Evolutionary conservation across 2,797 vertebrate species (phyloP).

Genomic region (Pogonophryne albipinna): DNA sequence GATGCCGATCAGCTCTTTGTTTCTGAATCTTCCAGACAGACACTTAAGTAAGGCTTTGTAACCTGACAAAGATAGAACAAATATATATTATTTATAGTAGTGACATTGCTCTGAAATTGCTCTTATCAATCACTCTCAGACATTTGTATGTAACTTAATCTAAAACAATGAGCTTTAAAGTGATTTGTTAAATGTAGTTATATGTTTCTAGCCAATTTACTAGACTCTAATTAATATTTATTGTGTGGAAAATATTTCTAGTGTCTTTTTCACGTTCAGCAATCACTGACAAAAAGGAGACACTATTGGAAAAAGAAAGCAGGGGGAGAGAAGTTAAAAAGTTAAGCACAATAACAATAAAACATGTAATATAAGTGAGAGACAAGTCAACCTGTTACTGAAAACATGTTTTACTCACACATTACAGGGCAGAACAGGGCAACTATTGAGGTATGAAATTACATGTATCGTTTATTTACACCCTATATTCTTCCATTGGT

Average conservation of each 20-base stretch:
- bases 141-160: background rate
- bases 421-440: background rate
- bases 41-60: conserved; percentile 99
- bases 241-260: background rate
- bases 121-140: background rate
- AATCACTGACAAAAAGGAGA: background rate
- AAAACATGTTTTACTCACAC: background rate
- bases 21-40: conserved; percentile 96
- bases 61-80: conserved; percentile 78
- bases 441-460: background rate
- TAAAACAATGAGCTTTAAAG: background rate
- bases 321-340: background rate
- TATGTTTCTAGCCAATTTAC: background rate
- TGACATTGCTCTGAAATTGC: background rate
- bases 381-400: background rate
- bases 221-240: background rate
- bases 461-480: background rate
- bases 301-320: background rate
- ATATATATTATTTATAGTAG: background rate
- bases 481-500: background rate
- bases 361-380: background rate
- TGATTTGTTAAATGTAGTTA: background rate
- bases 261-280: background rate
- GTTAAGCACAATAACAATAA: background rate
- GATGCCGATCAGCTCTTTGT: conserved; percentile 95